Evolutionary conservation across 2,113 vertebrate species (phyloP), one percentile per base, ranked within the genome.

Genomic region (Aegithalos caudatus): DNA sequence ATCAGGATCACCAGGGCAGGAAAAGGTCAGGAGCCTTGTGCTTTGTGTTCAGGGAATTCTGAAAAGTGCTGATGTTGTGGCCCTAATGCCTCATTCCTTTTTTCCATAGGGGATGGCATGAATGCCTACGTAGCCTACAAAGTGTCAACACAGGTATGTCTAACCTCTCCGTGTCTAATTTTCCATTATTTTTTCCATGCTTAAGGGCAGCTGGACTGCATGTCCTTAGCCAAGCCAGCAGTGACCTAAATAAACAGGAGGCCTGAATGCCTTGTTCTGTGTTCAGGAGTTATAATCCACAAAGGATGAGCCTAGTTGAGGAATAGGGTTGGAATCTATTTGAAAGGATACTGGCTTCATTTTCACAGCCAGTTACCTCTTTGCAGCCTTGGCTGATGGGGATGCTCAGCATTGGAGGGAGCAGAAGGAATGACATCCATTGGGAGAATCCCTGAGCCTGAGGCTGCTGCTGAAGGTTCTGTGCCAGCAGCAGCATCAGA

Each of bases 81-180:
- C 47, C 2, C 28, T 64, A 37, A 44, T 2, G 17, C 33, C 17
- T 90, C 4, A 7, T 58, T 92, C 88, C 60, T 90, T 60, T 27
- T 86, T 94, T 76, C 81, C 9, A 0, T 37, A 99, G 99, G 99
- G 50, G 99, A 99, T 29, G 99, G 99, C 37, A 99, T 99, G 99
- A 99, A 99, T 27, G 99, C 99, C 1, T 99, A 99, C 2, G 99
- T 99, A 97, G 99, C 98, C 95, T 99, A 99, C 97, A 99, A 98
- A 98, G 99, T 99, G 16, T 98, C 98, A 47, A 99, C 99, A 38
- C 98, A 99, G 99, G 99, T 99, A 96, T 13, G 97, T 92, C 44
- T 27, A 17, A 38, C 17, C 35, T 47, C 29, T 69, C n/a, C 48
- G 0, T 47, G 79, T 77, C 40, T 62, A 1, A 33, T 35, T 62